phyloP scores from a whole-genome alignment of 2,888 invertebrate genomes.

The Ochropleura leucogaster region DNA sequence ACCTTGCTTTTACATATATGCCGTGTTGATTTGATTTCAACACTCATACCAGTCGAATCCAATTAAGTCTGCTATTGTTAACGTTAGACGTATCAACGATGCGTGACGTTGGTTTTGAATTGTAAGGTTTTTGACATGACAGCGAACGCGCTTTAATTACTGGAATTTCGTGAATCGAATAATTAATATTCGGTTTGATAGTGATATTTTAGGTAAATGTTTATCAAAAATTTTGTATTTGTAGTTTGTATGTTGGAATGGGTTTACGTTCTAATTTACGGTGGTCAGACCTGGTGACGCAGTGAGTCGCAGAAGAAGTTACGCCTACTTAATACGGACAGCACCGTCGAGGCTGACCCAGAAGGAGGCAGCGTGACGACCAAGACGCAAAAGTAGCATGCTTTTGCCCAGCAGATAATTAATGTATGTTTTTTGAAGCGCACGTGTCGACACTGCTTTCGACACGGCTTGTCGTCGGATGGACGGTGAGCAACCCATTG shows the following conservation, averaged over 20 bases:
- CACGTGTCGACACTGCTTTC: too few relatives aligned
- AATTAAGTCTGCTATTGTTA: slow-evolving; percentile 78
- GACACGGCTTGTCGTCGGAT: too few relatives aligned
- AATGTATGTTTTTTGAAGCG: too few relatives aligned
- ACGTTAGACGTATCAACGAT: slow-evolving; percentile 69
- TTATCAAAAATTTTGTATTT: background rate
- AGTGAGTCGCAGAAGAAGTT: too few relatives aligned
- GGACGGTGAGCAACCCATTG: too few relatives aligned
- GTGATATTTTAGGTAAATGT: slow-evolving; percentile 36
- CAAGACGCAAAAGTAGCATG: too few relatives aligned
- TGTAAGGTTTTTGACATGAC: slow-evolving; percentile 74
- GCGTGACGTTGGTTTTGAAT: slow-evolving; percentile 65
- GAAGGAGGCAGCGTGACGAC: too few relatives aligned
- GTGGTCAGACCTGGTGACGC: too few relatives aligned
- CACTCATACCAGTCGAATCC: slow-evolving; percentile 73
- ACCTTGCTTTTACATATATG: slow-evolving; percentile 63
- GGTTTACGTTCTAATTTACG: too few relatives aligned
- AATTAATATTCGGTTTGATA: slow-evolving; percentile 58
- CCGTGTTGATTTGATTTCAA: slow-evolving; percentile 73
- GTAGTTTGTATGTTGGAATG: background rate
- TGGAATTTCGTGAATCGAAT: slow-evolving; percentile 60
- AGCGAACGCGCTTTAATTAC: slow-evolving; percentile 67
- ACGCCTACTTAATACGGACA: too few relatives aligned
- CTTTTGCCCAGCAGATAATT: too few relatives aligned
- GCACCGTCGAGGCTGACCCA: too few relatives aligned